Conservation (phyloP, 1,140 invertebrate genomes). For the Hormaphis cornu region DNA sequence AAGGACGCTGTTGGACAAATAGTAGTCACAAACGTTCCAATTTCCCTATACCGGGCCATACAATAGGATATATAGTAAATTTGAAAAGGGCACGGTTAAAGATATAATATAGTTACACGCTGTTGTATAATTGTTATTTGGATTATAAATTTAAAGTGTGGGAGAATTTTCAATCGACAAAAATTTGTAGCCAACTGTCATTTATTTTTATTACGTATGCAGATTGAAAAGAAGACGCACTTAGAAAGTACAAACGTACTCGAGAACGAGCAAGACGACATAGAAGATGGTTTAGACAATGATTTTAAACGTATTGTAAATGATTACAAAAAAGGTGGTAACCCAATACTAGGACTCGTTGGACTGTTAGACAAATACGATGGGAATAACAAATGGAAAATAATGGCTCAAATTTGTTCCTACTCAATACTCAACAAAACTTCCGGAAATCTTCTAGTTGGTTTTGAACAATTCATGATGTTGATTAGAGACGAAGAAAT, state of each 20-base stretch:
- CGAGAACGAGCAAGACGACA: not conserved
- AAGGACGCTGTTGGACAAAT: no score
- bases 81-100: no score
- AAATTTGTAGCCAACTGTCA: no score
- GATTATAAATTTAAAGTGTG: no score
- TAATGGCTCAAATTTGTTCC: conserved; percentile 20
- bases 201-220: not conserved
- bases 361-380: not conserved
- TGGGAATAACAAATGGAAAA: not conserved
- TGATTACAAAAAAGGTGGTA: not conserved
- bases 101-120: no score
- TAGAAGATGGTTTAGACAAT: not conserved
- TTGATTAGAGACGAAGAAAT: not conserved
- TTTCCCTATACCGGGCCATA: no score
- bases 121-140: no score
- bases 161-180: no score
- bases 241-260: not conserved
- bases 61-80: no score
- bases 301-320: not conserved
- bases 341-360: not conserved
- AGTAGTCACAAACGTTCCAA: no score
- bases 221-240: not conserved
- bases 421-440: not conserved
- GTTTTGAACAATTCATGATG: conserved; percentile 14
- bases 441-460: not conserved